Conservation (phyloP, 1,140 invertebrate species). For the Dendrolimus kikuchii region DNA sequence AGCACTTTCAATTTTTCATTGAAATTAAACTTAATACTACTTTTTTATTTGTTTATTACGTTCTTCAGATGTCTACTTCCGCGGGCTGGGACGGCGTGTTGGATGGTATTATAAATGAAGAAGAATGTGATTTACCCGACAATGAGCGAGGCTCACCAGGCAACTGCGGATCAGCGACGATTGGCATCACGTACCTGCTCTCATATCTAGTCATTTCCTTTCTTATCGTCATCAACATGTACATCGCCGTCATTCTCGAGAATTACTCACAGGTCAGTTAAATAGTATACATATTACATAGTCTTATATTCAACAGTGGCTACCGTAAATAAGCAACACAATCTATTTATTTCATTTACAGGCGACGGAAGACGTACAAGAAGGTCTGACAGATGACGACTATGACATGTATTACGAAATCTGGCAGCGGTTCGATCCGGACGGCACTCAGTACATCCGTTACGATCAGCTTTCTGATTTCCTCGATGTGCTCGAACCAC, state of each 20-base stretch:
- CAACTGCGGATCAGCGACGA: slow-evolving; percentile 92
- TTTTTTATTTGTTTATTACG: no score
- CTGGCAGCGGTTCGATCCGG: slow-evolving; percentile 98
- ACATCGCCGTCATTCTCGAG: slow-evolving; percentile 98
- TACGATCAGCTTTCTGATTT: slow-evolving; percentile 96
- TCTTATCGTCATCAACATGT: slow-evolving; percentile 99
- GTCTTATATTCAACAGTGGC: background rate
- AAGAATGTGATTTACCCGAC: slow-evolving; percentile 90
- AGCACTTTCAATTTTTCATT: background rate
- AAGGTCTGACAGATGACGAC: slow-evolving; percentile 97
- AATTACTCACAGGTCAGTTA: slow-evolving; percentile 92
- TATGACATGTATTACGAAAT: slow-evolving; percentile 99
- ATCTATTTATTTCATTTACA: slow-evolving; percentile 12
- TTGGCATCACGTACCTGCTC: slow-evolving; percentile 95
- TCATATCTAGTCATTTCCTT: slow-evolving; percentile 98
- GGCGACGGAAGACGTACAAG: slow-evolving; percentile 98
- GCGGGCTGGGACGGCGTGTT: slow-evolving; percentile 97
- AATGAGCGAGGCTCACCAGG: slow-evolving; percentile 90
- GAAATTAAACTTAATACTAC: no score
- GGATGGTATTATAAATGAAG: slow-evolving; percentile 96
- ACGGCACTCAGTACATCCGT: slow-evolving; percentile 96
- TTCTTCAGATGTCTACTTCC: slow-evolving; percentile 94
- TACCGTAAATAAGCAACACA: background rate
- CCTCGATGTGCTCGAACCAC: slow-evolving; percentile 93
- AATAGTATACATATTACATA: background rate